These are phyloP conservation scores for Empidonax traillii DNA, from an alignment of 2,113 vertebrate genomes.

Conservation along the genomic window DNA sequence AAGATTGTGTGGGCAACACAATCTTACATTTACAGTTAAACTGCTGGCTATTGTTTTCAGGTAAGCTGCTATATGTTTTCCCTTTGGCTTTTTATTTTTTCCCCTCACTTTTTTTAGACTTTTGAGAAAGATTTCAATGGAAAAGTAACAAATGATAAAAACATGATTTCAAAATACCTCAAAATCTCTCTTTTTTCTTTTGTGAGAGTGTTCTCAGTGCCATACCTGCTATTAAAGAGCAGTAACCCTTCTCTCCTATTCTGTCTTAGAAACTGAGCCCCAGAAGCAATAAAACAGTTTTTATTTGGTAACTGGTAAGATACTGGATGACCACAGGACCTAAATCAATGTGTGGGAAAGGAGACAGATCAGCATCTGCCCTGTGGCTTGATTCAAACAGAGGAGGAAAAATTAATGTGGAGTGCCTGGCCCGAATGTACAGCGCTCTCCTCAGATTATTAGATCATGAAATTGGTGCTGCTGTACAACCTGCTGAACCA, in stretches of 20 bases:
- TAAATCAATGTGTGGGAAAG: accelerated
- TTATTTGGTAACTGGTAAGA: neutral
- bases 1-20: neutral
- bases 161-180: neutral
- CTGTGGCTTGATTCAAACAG: neutral
- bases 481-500: neutral
- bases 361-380: neutral
- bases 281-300: neutral
- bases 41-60: neutral
- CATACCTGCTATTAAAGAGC: neutral
- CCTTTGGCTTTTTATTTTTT: neutral
- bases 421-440: neutral
- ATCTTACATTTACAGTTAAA: neutral
- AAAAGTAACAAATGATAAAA: neutral
- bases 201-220: neutral
- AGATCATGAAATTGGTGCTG: neutral
- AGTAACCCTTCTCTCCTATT: neutral
- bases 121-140: neutral
- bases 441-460: neutral
- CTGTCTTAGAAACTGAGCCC: neutral
- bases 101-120: neutral
- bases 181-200: neutral
- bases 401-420: neutral
- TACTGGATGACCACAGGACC: neutral
- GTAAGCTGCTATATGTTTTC: neutral